phyloP scores from a whole-genome alignment of 2,113 vertebrate genomes.

The Choloepus hoffmanni region DNA sequence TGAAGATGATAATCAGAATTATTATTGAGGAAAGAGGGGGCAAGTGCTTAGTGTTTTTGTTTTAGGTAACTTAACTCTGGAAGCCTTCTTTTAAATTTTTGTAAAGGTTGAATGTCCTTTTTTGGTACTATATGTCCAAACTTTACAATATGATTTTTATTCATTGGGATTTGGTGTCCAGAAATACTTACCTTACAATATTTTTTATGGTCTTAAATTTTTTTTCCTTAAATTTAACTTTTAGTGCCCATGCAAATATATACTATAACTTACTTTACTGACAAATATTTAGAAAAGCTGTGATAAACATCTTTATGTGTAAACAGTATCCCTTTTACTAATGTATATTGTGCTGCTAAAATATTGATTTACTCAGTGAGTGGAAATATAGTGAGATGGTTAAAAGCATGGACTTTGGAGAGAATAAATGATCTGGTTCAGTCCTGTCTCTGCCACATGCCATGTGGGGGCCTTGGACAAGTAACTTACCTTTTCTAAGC shows the following conservation, averaged over 20 bases:
- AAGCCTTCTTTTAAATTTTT: slow-evolving; percentile 37
- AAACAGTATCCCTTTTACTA: background rate
- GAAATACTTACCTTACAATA: slow-evolving; percentile 13
- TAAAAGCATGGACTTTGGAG: background rate
- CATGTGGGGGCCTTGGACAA: background rate
- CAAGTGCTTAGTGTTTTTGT: background rate
- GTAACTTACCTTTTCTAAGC: background rate
- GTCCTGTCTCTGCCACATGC: background rate
- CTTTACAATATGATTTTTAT: slow-evolving; percentile 42
- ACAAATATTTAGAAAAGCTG: background rate
- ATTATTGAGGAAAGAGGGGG: background rate
- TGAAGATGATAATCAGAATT: background rate
- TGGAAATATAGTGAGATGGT: background rate
- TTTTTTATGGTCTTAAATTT: slow-evolving; percentile 39
- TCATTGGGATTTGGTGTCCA: background rate
- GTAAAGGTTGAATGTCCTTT: background rate
- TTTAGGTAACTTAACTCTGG: background rate
- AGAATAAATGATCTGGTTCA: background rate
- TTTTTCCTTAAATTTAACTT: slow-evolving; percentile 16
- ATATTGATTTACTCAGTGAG: background rate
- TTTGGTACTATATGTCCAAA: background rate
- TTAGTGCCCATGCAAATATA: background rate
- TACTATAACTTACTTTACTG: background rate
- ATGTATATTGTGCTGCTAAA: background rate
- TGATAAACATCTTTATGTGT: background rate